Evolutionary conservation across 2,113 vertebrate species (phyloP).

Genomic region (Xiphias gladius): DNA sequence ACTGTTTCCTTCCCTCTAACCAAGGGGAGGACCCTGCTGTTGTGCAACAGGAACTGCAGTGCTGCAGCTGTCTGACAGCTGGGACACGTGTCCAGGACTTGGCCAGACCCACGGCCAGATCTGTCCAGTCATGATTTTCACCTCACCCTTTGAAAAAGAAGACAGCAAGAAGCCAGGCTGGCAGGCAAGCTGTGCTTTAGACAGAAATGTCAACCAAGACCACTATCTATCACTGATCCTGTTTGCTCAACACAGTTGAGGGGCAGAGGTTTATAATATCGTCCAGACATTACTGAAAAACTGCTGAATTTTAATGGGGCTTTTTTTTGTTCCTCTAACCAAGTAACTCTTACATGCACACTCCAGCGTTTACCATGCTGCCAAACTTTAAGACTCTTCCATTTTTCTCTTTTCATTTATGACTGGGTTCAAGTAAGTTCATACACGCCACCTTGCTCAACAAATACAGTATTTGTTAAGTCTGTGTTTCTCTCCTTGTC

Average conservation of each 20-base stretch:
- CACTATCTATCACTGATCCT: not conserved
- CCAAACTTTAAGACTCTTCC: not conserved
- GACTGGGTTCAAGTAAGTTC: not conserved
- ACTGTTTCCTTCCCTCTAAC: conserved; percentile 19
- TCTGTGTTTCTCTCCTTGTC: conserved; percentile 14
- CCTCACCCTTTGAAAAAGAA: conserved; percentile 26
- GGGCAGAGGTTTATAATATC: not conserved
- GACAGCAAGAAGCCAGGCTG: conserved; percentile 20
- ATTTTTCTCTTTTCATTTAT: not conserved
- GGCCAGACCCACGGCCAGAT: conserved; percentile 25
- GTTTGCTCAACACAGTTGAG: conserved; percentile 9
- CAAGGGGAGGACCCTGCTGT: conserved; percentile 5
- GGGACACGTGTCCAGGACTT: conserved; percentile 34
- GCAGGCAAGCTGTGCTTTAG: not conserved
- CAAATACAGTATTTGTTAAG: not conserved
- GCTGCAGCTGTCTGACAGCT: conserved; percentile 32
- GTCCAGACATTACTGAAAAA: not conserved
- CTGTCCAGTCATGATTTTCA: conserved; percentile 58
- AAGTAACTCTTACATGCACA: not conserved
- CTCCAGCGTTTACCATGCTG: not conserved
- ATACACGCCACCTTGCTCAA: not conserved
- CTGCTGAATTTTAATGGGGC: not conserved
- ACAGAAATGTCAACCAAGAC: conserved; percentile 46
- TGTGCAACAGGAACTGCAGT: conserved; percentile 46
- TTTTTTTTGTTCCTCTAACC: not conserved